A percentile compares a stretch with the other conserved stretches of the same genome.
phyloP scores from a whole-genome alignment of 2,113 vertebrate genomes.

The Cheirogaleus medius region DNA sequence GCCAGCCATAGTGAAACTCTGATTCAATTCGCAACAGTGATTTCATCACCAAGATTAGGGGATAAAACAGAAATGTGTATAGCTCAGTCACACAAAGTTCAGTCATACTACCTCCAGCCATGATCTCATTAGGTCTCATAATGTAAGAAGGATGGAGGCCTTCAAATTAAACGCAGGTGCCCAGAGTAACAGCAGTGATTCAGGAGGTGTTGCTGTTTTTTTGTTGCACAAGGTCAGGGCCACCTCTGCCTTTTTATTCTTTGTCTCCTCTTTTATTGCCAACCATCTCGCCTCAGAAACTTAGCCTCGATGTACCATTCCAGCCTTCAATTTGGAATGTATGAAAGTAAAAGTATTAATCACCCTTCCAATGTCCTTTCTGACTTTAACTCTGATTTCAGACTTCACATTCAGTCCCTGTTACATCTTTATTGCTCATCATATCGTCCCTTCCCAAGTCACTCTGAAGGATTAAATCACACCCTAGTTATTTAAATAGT shows the following conservation, averaged over 20 bases:
- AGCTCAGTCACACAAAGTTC: slow-evolving; percentile 71
- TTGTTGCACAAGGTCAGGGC: background rate
- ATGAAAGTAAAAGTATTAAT: slow-evolving; percentile 35
- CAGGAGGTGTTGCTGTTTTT: slow-evolving; percentile 47
- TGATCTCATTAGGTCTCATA: slow-evolving; percentile 74
- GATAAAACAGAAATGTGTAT: slow-evolving; percentile 73
- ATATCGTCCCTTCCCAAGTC: background rate
- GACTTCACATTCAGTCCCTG: background rate
- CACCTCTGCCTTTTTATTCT: slow-evolving; percentile 26
- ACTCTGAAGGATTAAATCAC: slow-evolving; percentile 47
- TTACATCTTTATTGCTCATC: slow-evolving; percentile 32
- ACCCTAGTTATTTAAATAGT: slow-evolving; percentile 27
- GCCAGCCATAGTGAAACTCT: slow-evolving; percentile 68
- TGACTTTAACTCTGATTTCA: slow-evolving; percentile 51
- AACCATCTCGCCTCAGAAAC: slow-evolving; percentile 4
- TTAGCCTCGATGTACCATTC: slow-evolving; percentile 27
- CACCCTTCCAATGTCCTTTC: background rate
- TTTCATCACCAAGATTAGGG: slow-evolving; percentile 75
- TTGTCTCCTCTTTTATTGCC: slow-evolving; percentile 15
- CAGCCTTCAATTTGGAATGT: slow-evolving; percentile 27
- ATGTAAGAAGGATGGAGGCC: slow-evolving; percentile 42
- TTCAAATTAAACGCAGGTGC: slow-evolving; percentile 77
- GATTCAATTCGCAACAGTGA: slow-evolving; percentile 75
- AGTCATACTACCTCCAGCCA: slow-evolving; percentile 68
- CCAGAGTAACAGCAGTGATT: slow-evolving; percentile 28